Base-by-base conservation (phyloP, 2,888 invertebrate genomes). In the Thecocarcelia acutangulata region DNA sequence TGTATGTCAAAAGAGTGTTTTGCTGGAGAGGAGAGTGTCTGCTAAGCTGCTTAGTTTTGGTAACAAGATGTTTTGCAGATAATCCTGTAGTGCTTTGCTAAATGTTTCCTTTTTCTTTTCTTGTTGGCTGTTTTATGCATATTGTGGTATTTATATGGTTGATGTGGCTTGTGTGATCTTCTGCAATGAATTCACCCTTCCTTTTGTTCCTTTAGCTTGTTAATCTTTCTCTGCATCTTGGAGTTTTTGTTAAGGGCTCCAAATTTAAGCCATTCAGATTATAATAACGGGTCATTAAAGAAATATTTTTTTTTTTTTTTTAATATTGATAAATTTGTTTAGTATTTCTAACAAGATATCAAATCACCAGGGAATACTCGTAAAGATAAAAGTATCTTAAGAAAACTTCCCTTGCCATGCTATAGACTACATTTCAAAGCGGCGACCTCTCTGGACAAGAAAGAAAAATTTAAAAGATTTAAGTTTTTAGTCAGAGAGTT, bases 51-150 rank as follows among this genome's bases (percentile, higher is more conserved):
- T 82, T 77, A 78, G 24, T 64, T 59, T 75, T 64, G 77, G 64
- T 77, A 73, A 82, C 77, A 82, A 78, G 74, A 82, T 74, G 78
- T 74, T 78, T 76, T 54, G 3, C 37, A 70, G 69, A 82, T 82
- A 78, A 78, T 82, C 82, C 37, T 21, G 50, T 17, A 63, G 46
- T 46, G 17, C 42, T 76, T 66, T 56, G 44, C 52, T 68, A 76
- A 17, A 33, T 63, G 40, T 42, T 56, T 59, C 17, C 21, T 48
- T 37, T 56, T 33, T 17, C 5, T n/a, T 54, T 68, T 44, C 13
- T 33, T 33, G 33, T 33, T 33, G 33, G 33, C 3, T 33, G 33
- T 5, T 33, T 8, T 33, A 15, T 66, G 50, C 42, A 66, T 52
- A 42, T 68, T 72, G 37, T 56, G 44, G n/a, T 73, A 33, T 56